Percentiles rank a stretch among this genome's conserved stretches.
These are phyloP conservation scores for Steinernema carpocapsae DNA, from an alignment of 2,888 invertebrate genomes.

Conservation along the genomic window DNA sequence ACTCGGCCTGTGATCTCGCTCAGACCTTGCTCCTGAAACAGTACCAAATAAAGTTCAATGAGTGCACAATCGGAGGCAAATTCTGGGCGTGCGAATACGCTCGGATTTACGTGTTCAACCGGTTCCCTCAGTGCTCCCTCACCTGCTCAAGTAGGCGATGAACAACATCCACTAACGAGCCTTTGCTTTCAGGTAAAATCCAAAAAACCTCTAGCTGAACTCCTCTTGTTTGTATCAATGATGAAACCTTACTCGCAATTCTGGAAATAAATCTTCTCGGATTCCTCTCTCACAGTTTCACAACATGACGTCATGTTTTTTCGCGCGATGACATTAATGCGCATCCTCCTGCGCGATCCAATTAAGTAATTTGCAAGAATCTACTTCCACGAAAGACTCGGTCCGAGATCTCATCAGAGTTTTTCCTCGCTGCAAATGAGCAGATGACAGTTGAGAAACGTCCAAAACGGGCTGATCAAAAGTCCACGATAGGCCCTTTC, in stretches of 20 bases:
- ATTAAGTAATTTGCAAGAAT: conserved; percentile 32
- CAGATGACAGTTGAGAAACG: not conserved
- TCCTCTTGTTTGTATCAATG: not conserved
- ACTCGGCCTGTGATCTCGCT: conserved; percentile 40
- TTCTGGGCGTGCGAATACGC: conserved; percentile 61
- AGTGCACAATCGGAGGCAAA: conserved; percentile 41
- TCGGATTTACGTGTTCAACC: conserved; percentile 53
- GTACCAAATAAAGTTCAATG: not conserved
- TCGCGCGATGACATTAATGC: conserved; percentile 17
- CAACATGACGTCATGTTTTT: conserved; percentile 34
- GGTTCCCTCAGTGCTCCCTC: conserved; percentile 54
- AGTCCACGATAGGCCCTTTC: not conserved
- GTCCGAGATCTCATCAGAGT: conserved; percentile 11
- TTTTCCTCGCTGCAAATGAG: conserved; percentile 18
- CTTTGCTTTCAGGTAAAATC: too few relatives aligned
- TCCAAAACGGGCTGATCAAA: not conserved
- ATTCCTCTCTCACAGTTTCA: not conserved
- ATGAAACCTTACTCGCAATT: not conserved
- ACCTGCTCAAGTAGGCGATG: conserved; percentile 54
- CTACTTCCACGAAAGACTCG: conserved; percentile 10
- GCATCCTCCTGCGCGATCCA: conserved; percentile 1
- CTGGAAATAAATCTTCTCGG: not conserved
- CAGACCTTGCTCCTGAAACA: conserved; percentile 45
- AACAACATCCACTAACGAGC: too few relatives aligned
- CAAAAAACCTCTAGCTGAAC: not conserved